Conservation (phyloP, 2,888 invertebrate genomes). For the Steinernema carpocapsae region DNA sequence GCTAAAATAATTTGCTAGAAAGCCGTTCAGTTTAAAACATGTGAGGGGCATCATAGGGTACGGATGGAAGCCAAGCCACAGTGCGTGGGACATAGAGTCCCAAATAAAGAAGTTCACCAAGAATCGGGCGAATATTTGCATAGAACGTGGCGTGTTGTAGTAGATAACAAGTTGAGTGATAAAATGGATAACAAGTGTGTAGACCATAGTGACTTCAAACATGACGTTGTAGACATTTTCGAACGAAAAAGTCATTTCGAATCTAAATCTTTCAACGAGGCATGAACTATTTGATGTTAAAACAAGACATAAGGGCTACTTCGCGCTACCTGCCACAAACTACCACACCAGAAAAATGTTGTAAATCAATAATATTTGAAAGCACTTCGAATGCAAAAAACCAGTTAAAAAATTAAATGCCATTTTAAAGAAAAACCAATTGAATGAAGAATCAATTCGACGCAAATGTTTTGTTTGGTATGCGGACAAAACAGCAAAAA, state of each 20-base stretch:
- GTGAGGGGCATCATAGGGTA: conserved; percentile 3
- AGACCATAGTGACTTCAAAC: not conserved
- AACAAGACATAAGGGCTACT: too few relatives aligned
- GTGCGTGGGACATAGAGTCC: not conserved
- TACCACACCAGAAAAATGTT: too few relatives aligned
- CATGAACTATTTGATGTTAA: too few relatives aligned
- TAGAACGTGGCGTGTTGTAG: not conserved
- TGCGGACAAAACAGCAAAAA: too few relatives aligned
- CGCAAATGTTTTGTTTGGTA: too few relatives aligned
- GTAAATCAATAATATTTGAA: too few relatives aligned
- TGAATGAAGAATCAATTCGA: too few relatives aligned
- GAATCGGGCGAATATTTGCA: not conserved
- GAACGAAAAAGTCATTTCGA: not conserved
- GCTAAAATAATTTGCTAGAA: not conserved
- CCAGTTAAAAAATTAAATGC: too few relatives aligned
- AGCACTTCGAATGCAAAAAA: too few relatives aligned
- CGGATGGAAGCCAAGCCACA: not conserved
- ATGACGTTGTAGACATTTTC: not conserved
- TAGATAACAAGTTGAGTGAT: not conserved
- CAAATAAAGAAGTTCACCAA: not conserved
- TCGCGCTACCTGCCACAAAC: too few relatives aligned
- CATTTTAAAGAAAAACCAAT: too few relatives aligned
- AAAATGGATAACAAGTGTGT: not conserved
- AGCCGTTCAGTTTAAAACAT: not conserved
- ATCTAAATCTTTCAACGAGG: too few relatives aligned